Percentiles rank a stretch among this genome's conserved stretches.
Evolutionary conservation across 1,140 invertebrate species (phyloP).

Genomic region (Vollenhovia emeryi): DNA sequence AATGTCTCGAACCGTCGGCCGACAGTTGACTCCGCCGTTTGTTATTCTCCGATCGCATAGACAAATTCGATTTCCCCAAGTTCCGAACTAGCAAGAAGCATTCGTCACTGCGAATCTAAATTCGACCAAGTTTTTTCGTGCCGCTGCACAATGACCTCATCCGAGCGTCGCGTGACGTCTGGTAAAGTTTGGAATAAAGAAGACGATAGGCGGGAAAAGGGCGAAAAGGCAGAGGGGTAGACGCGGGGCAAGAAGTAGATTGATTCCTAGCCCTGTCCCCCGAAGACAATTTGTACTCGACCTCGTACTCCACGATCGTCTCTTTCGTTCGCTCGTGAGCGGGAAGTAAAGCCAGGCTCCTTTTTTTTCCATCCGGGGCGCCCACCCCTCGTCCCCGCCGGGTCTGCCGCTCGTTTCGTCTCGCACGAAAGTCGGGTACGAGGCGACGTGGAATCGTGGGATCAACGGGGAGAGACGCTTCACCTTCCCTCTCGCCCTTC

Average conservation of each 20-base stretch:
- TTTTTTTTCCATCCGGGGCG: conserved; percentile 59
- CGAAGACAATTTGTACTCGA: conserved; percentile 81
- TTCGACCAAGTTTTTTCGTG: conserved; percentile 63
- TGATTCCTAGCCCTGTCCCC: conserved; percentile 79
- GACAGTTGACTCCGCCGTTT: conserved; percentile 1
- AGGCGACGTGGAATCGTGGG: conserved; percentile 53
- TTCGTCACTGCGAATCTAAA: conserved; percentile 70
- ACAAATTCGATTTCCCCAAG: conserved; percentile 30
- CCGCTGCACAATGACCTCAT: conserved; percentile 69
- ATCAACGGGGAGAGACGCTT: conserved; percentile 63
- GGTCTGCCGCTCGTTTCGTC: conserved; percentile 52
- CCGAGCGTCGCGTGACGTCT: conserved; percentile 63
- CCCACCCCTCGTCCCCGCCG: conserved; percentile 2
- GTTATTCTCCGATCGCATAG: conserved; percentile 39
- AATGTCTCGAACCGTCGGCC: conserved; percentile 3
- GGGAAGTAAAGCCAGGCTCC: conserved; percentile 76
- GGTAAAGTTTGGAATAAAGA: conserved; percentile 72
- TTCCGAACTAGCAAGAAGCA: conserved; percentile 53
- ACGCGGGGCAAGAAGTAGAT: conserved; percentile 80
- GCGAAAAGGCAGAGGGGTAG: conserved; percentile 24
- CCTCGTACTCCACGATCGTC: conserved; percentile 77
- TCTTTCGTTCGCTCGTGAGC: conserved; percentile 77
- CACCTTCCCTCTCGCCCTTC: no score
- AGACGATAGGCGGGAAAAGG: conserved; percentile 56
- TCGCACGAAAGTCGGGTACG: conserved; percentile 67